These are phyloP conservation scores for Eurois occulta DNA, from an alignment of 2,888 invertebrate genomes.

Conservation along the genomic window DNA sequence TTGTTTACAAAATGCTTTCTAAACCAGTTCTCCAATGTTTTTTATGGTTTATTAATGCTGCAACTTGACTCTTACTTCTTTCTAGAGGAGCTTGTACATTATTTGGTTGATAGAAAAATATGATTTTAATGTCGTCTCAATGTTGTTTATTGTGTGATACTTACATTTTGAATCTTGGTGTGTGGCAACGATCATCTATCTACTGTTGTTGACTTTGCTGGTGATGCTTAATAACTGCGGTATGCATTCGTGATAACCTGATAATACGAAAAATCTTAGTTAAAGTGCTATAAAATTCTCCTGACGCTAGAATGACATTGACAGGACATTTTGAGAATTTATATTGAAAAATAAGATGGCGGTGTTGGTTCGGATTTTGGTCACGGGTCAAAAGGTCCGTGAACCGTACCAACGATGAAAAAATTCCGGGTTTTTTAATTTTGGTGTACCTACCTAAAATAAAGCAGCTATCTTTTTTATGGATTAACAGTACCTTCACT, in stretches of 20 bases:
- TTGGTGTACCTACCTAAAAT: too few relatives aligned
- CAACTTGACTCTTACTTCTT: conserved; percentile 62
- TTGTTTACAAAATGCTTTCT: conserved; percentile 66
- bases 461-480: too few relatives aligned
- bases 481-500: too few relatives aligned
- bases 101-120: background rate
- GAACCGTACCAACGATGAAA: too few relatives aligned
- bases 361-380: background rate
- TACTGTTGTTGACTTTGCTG: background rate
- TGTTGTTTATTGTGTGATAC: conserved; percentile 2
- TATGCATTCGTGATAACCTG: too few relatives aligned
- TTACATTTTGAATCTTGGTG: background rate
- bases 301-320: background rate
- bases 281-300: background rate
- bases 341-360: background rate
- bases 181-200: background rate
- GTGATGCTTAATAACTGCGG: too few relatives aligned
- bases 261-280: background rate
- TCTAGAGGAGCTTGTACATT: conserved; percentile 46
- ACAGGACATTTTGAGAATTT: background rate
- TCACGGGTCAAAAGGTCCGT: too few relatives aligned
- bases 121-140: background rate
- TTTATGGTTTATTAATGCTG: conserved; percentile 68
- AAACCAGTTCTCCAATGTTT: conserved; percentile 68
- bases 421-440: too few relatives aligned